phyloP scores from a whole-genome alignment of 2,797 vertebrate genomes.

The Ibycter americanus region DNA sequence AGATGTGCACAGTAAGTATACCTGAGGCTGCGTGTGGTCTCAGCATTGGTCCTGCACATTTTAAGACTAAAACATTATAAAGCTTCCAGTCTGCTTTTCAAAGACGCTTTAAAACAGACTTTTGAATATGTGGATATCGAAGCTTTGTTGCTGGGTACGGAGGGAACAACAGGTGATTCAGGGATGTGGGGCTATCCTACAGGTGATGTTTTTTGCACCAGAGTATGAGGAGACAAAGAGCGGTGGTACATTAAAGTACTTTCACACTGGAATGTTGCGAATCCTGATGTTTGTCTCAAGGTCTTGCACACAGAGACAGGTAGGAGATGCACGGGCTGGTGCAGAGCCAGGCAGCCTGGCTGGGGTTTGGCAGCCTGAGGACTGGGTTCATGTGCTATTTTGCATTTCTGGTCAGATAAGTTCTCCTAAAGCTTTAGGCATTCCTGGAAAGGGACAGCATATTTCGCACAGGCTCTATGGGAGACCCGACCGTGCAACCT shows the following conservation, averaged over 20 bases:
- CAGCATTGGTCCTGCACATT: background rate
- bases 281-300: background rate
- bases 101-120: background rate
- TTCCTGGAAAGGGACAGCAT: background rate
- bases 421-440: background rate
- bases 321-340: background rate
- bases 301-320: background rate
- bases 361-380: background rate
- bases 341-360: background rate
- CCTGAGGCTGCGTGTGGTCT: background rate
- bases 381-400: background rate
- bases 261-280: background rate
- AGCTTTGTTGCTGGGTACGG: background rate
- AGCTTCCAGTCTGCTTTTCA: background rate
- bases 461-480: background rate
- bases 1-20: background rate
- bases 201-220: fast-evolving
- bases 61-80: background rate
- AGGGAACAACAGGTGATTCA: background rate
- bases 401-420: background rate
- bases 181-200: background rate
- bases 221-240: background rate
- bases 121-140: background rate
- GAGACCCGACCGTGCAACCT: background rate
- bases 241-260: background rate